Evolutionary conservation across 2,797 vertebrate genomes (phyloP).

Genomic region (Lophotriccus pileatus): DNA sequence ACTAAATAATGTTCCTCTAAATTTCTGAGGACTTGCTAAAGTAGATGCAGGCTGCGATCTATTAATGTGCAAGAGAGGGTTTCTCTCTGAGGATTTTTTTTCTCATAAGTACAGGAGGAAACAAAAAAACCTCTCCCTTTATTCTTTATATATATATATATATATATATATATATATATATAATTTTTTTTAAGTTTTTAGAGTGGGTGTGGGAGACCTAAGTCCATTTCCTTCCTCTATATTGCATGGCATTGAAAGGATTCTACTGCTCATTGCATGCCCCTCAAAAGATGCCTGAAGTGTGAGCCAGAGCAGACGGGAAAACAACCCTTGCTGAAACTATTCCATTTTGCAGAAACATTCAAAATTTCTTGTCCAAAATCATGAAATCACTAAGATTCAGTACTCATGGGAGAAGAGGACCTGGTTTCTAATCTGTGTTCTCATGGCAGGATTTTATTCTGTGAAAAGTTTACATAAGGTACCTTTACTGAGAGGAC

Average conservation of each 20-base stretch:
- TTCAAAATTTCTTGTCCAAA: neutral
- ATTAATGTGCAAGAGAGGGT: neutral
- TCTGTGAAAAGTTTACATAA: neutral
- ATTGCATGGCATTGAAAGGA: neutral
- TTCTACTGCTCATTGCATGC: neutral
- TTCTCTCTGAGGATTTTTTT: neutral
- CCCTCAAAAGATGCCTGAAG: neutral
- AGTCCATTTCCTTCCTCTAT: neutral
- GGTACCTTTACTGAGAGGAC: neutral
- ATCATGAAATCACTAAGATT: neutral
- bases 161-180: no score
- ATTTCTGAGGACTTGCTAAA: neutral
- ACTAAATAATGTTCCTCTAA: neutral
- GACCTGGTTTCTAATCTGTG: neutral
- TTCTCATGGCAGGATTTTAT: neutral
- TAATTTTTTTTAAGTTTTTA: neutral
- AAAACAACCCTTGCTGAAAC: neutral
- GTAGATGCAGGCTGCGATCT: neutral
- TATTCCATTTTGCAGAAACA: neutral
- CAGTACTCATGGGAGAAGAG: neutral
- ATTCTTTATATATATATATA: neutral
- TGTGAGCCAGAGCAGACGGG: neutral
- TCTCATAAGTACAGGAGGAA: neutral
- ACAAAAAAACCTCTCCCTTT: neutral
- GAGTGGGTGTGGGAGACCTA: neutral